Conservation (phyloP, 2,888 invertebrate species). For the Melinopterus prodromus region DNA sequence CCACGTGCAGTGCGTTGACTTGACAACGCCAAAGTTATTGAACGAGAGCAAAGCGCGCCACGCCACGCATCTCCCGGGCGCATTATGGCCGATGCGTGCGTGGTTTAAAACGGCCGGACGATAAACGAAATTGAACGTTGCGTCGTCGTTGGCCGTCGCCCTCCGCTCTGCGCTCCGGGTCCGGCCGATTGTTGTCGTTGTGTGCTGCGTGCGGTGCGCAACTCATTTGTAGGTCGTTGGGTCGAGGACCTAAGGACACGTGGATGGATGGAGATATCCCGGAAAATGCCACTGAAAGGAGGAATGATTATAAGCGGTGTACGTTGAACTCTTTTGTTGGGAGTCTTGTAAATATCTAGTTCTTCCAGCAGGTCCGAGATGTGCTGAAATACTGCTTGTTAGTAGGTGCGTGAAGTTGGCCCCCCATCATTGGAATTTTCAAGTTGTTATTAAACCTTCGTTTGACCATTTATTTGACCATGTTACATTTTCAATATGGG, state of each 20-base stretch:
- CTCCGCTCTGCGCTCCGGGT: constrained; percentile 4
- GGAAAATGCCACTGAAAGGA: constrained; percentile 17
- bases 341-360: too few species aligned
- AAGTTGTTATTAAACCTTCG: too few species aligned
- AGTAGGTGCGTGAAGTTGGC: too few species aligned
- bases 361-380: too few species aligned
- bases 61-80: not conserved
- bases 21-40: constrained; percentile 24
- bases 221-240: constrained; percentile 52
- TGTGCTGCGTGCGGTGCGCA: constrained; percentile 26
- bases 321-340: too few species aligned
- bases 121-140: not conserved
- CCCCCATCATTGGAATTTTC: too few species aligned
- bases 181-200: not conserved
- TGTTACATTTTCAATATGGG: too few species aligned
- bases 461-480: too few species aligned
- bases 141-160: not conserved
- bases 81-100: not conserved
- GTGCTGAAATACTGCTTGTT: too few species aligned
- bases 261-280: constrained; percentile 40
- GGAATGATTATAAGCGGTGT: too few species aligned
- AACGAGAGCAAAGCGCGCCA: not conserved
- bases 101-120: not conserved
- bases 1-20: constrained; percentile 7
- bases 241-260: constrained; percentile 52